These are phyloP conservation scores for Eurypyga helias DNA, from an alignment of 2,113 vertebrate genomes.

Conservation along the genomic window DNA sequence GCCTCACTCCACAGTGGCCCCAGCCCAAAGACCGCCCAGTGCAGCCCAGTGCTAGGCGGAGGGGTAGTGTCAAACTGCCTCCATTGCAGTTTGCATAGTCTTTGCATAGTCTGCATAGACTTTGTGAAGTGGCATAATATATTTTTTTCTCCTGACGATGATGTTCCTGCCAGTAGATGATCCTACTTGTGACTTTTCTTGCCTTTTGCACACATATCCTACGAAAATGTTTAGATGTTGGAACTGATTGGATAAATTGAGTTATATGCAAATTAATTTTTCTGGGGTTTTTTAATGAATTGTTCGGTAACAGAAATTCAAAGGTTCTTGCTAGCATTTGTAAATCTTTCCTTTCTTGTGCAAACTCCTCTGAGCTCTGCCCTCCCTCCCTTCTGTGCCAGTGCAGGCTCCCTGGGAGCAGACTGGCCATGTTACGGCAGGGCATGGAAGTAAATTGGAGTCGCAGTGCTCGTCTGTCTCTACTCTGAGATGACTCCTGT, in stretches of 20 bases:
- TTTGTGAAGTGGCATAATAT: background rate
- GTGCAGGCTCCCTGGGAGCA: background rate
- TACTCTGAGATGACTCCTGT: background rate
- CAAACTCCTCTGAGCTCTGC: background rate
- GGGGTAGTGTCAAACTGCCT: rapidly evolving
- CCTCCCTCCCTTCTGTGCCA: rapidly evolving
- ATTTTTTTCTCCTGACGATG: background rate
- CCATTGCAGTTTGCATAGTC: background rate
- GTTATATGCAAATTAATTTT: background rate
- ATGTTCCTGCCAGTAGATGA: background rate
- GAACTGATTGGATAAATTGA: background rate
- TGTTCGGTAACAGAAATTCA: background rate
- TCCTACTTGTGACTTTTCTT: background rate
- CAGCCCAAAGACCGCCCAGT: rapidly evolving
- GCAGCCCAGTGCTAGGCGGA: rapidly evolving
- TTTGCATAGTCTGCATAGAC: background rate
- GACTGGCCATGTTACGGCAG: rapidly evolving
- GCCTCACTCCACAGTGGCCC: background rate
- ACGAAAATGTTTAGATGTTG: background rate
- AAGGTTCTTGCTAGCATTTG: background rate
- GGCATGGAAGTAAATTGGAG: background rate
- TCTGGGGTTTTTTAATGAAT: rapidly evolving
- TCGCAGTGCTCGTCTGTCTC: background rate
- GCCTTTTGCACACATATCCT: no score
- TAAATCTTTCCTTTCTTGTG: background rate